Evolutionary conservation across 2,113 vertebrate species (phyloP), one percentile per base, ranked within the genome.

Genomic region (Phylloscopus trochiloides): DNA sequence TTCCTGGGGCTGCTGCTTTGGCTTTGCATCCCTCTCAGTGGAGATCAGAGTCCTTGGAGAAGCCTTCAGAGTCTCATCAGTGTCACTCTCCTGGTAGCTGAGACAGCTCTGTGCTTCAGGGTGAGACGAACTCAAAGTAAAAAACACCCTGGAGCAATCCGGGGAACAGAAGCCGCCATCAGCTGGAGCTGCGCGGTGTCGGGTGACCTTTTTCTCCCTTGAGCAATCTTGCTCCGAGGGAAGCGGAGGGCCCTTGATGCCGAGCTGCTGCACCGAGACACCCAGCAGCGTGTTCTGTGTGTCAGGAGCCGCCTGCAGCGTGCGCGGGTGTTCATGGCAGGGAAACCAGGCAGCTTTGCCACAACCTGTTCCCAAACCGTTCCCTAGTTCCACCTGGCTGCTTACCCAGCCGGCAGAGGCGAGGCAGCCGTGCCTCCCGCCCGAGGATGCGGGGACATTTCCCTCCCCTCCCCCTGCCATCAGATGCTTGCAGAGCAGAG

Each of bases 401-500:
- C 80, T 79, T 48, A 63, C 10, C 43, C 61, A 36, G 61, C 32
- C 9, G 0, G 31, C 79, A 81, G 73, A 67, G 48, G 61, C 45
- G 34, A 55, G 66, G 85, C 28, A 88, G 13, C 32, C 0, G 1
- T 61, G 43, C 40, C 57, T 77, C 51, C 68, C 65, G 43, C 73
- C 61, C 5, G 0, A 47, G 84, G 84, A 36, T 95, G n/a, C 2
- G 0, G 74, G 58, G 71, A 79, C 45, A 7, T 77, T 93, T 92
- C 74, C 83, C 72, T 90, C 82, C 92, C 88, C 55, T 95, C 88
- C 91, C 91, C 47, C 88, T 71, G 88, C 86, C 50, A 71, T 90
- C 68, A 94, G 91, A 90, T 36, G 72, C 92, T 95, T 92, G 91
- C 88, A 78, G 68, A 95, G 92, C 86, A 71, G 84, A 71, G 79